Base-by-base conservation (phyloP, 2,797 vertebrate species). In the Delichon dasypus region DNA sequence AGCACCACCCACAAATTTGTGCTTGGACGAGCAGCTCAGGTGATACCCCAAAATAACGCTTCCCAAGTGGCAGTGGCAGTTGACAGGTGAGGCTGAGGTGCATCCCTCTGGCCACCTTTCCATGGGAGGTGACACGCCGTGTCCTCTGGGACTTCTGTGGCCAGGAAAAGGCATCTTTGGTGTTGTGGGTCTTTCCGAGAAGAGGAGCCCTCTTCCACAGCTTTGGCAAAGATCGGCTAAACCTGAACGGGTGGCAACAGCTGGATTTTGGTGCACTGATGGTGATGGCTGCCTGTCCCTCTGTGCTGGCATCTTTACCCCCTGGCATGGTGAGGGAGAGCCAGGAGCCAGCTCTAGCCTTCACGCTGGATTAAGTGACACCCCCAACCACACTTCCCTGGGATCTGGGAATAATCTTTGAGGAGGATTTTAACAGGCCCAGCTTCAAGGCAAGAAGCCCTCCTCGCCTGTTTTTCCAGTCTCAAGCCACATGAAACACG, bases 271-370 rank as follows among this genome's bases (percentile, higher is more conserved):
- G 58, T 58, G 51, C 0, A 0, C 42, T 2, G 2, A 36, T 10
- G 36, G 27, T 36, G 32, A 32, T 0, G 2, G 34, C 47, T 73
- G 45, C 32, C 40, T 18, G 11, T 60, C 36, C 50, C 60, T 22
- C 64, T 40, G 29, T 0, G 44, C n/a, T 47, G 62, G n/a, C 51
- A 79, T 26, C 27, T 77, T 44, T 19, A 22, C 23, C 29, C 67
- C 54, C 25, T 1, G 10, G 15, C 27, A 29, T 0, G 1, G 47
- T 0, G 0, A 80, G 29, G 51, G 42, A 93, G 30, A 48, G 8
- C 36, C 45, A 62, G 47, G 16, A 64, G 12, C 0, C 13, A 38
- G 45, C 54, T 65, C 44, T 40, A 32, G 21, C 16, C 25, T 72
- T 62, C 11, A 4, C 5, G 7, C 0, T 45, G 22, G n/a, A 42